Evolutionary conservation across 2,113 vertebrate genomes (phyloP).

Genomic region (Passer montanus): DNA sequence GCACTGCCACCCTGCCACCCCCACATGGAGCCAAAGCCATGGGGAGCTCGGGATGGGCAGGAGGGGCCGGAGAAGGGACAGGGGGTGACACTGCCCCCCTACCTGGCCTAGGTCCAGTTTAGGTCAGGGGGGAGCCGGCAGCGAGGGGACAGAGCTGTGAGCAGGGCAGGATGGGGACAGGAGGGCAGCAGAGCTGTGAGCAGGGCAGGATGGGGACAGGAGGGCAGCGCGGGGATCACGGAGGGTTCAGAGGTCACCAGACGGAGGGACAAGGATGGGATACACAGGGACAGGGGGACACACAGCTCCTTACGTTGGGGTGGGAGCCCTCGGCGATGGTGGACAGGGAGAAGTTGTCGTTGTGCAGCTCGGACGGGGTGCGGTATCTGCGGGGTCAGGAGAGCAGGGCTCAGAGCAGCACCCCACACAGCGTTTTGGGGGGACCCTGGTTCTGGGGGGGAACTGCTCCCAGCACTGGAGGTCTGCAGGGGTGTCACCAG

Average conservation of each 20-base stretch:
- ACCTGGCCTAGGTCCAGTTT: neutral
- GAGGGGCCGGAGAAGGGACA: neutral
- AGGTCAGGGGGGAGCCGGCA: neutral
- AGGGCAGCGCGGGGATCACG: fast-evolving
- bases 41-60: neutral
- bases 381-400: slow-evolving; percentile 85
- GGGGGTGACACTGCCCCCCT: neutral
- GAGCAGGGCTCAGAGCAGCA: neutral
- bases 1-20: neutral
- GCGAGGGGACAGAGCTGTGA: neutral
- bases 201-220: fast-evolving
- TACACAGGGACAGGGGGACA: slow-evolving; percentile 74
- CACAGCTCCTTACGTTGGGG: slow-evolving; percentile 95
- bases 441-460: fast-evolving
- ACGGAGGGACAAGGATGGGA: slow-evolving; percentile 88
- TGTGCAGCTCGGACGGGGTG: slow-evolving; percentile 95
- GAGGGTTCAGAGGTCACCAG: slow-evolving; percentile 71
- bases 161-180: fast-evolving
- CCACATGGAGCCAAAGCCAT: fast-evolving
- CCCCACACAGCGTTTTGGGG: fast-evolving
- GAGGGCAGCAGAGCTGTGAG: neutral
- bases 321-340: slow-evolving; percentile 99
- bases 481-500: neutral
- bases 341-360: slow-evolving; percentile 99
- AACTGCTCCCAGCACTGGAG: fast-evolving